Evolutionary conservation across 2,113 vertebrate genomes (phyloP), one percentile per base, ranked within the genome.

Genomic region (Pleuronectes platessa): DNA sequence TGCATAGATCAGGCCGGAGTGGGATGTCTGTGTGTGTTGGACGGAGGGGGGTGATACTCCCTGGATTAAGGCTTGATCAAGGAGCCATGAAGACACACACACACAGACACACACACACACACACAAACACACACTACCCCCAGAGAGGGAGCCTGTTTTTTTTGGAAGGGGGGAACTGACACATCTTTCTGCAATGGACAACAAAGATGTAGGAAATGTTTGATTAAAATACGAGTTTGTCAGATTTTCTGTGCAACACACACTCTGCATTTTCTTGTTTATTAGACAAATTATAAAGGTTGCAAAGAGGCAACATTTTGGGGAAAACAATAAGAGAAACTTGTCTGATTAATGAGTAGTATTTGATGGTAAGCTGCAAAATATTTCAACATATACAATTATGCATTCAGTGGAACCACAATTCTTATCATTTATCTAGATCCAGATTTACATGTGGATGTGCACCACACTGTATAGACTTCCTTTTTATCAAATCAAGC

Each of bases 21-120:
- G 85, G 81, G 79, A 68, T 70, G 51, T 78, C 61, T 75, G 72
- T 79, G 78, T 78, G 68, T 74, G 74, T 78, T 74, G 42, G 23
- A 54, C 23, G 37, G 69, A 24, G 51, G 78, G 71, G 83, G 84
- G 77, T 51, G 70, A 56, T 68, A 74, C 82, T 87, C 81, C 11
- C 63, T 71, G 80, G 88, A 85, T 92, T 84, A 88, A 79, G 82
- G 27, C 82, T 86, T 86, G 84, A 91, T 92, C 89, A 90, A 90
- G 88, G 83, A 79, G 1, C 68, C 74, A 70, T 86, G 75, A 60
- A 70, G 4, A 51, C 47, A 51, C 47, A 51, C 62, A 8, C 45
- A 73, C 18, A 37, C 35, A 61, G 72, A 73, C 35, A 37, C 35
- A 37, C 9, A 37, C 35, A 37, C 35, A 15, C 14, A 72, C 62